Percentiles rank a stretch among this genome's conserved stretches.
Conservation (phyloP, 2,888 invertebrate genomes). For the Diabrotica balteata region DNA sequence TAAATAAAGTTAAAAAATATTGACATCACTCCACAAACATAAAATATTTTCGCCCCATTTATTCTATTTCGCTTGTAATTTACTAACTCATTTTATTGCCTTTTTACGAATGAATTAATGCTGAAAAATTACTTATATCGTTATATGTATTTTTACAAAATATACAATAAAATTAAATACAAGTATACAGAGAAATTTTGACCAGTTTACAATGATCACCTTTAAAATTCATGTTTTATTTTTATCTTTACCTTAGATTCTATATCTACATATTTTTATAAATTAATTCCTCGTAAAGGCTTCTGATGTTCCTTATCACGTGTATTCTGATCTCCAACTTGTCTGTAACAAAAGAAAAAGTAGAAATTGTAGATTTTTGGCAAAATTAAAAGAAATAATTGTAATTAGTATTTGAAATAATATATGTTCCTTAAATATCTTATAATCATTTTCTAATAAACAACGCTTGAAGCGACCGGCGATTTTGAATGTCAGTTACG, state of each 20-base stretch:
- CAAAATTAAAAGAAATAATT: no score
- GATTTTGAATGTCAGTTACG: no score
- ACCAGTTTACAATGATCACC: conserved; percentile 50
- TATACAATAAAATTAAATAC: conserved; percentile 44
- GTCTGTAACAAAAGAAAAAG: conserved; percentile 71
- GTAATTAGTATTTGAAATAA: no score
- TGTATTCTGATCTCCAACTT: conserved; percentile 92
- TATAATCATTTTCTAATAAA: no score
- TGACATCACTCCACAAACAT: no score
- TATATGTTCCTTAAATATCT: no score
- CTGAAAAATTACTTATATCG: conserved; percentile 3
- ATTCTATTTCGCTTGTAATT: no score
- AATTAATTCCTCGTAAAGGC: conserved; percentile 47
- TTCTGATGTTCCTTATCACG: conserved; percentile 73
- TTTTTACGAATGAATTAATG: conserved; percentile 10
- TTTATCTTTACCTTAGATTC: conserved; percentile 33
- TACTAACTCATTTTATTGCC: no score
- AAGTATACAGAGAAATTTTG: conserved; percentile 46
- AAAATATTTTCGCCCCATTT: no score
- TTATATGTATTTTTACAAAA: conserved; percentile 42
- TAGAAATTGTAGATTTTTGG: no score
- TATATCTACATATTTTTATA: conserved; percentile 51
- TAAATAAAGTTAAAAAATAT: no score
- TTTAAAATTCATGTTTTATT: conserved; percentile 37
- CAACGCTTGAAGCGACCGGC: no score